Conservation (phyloP, 2,113 vertebrate genomes). For the Pleuronectes platessa region DNA sequence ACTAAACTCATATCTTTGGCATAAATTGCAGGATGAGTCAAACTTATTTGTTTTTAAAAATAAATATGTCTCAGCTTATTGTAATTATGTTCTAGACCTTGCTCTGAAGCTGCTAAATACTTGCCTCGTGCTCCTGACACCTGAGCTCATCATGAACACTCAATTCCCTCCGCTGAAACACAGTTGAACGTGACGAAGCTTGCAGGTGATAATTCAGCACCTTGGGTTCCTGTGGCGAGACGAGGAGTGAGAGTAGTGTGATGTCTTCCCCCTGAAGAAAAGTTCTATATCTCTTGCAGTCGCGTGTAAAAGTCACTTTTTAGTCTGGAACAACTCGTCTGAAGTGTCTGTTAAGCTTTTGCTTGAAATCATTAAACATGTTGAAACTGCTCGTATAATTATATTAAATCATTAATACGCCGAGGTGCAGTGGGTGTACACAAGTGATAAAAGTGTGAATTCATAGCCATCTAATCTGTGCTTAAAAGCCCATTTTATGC, state of each 20-base stretch:
- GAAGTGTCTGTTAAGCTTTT: neutral
- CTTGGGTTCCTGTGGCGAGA: neutral
- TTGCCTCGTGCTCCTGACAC: neutral
- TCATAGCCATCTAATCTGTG: neutral
- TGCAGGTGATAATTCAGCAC: constrained; percentile 3
- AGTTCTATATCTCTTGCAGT: too few species aligned
- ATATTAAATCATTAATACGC: constrained; percentile 1
- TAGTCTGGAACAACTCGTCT: neutral
- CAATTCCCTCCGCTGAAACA: neutral
- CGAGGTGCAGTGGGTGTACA: too few species aligned
- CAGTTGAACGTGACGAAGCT: neutral
- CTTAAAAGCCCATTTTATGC: constrained; percentile 11
- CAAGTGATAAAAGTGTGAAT: constrained; percentile 5
- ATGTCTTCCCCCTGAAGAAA: neutral
- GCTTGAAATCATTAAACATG: constrained; percentile 2
- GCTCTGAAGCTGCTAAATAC: neutral
- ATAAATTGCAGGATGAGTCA: neutral
- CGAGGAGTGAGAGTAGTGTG: neutral
- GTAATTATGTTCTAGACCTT: neutral
- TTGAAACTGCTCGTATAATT: constrained; percentile 3
- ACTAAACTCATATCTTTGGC: neutral
- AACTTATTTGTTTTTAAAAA: too few species aligned
- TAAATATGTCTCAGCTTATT: neutral
- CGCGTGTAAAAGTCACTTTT: neutral
- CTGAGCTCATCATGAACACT: too few species aligned